Base-by-base conservation (phyloP, 2,888 invertebrate genomes). In the Leucoma salicis region DNA sequence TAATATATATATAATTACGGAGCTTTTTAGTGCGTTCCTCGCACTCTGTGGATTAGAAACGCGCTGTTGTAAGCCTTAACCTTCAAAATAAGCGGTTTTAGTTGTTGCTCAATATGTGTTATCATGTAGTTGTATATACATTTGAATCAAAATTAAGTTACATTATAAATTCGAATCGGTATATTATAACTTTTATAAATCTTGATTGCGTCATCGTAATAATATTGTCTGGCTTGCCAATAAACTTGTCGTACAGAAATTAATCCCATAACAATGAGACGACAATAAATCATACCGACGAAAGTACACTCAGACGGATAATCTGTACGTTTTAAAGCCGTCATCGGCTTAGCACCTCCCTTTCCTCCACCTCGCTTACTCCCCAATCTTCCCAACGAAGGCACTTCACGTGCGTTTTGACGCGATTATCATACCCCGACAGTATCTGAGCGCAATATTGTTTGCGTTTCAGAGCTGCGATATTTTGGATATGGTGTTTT, bases 341-440 rank as follows among this genome's bases (percentile, higher is more conserved):
- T 74, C 78, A 78, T 77, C 78, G 78, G 85, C 88, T 88, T 86
- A 86, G 76, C 71, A 46, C 58, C 50, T 33, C 49, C 56, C 62
- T 49, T 39, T 42, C 43, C 33, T 45, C 47, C 46, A 44, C 25
- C 13, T 16, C n/a, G 27, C 11, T 27, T n/a, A n/a, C 35, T 28
- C 45, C 40, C 53, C 49, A 8, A 50, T 53, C 56, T 50, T 51
- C 62, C 59, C 57, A 68, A 65, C 40, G 38, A 49, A 57, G 74
- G 74, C 78, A 79, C 86, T 87, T 84, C 85, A 86, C 85, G 87
- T 87, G 87, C 88, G 87, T 88, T 88, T 88, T 89, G 87, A 89
- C 86, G 86, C 86, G 88, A 89, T 89, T 89, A 89, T 87, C 86
- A 86, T 86, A 85, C 83, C 79, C 82, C 74, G 79, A 60, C 82